Percentiles rank a stretch among this genome's conserved stretches.
These are phyloP conservation scores for Idaea aversata DNA, from an alignment of 2,888 invertebrate genomes.

Conservation along the genomic window DNA sequence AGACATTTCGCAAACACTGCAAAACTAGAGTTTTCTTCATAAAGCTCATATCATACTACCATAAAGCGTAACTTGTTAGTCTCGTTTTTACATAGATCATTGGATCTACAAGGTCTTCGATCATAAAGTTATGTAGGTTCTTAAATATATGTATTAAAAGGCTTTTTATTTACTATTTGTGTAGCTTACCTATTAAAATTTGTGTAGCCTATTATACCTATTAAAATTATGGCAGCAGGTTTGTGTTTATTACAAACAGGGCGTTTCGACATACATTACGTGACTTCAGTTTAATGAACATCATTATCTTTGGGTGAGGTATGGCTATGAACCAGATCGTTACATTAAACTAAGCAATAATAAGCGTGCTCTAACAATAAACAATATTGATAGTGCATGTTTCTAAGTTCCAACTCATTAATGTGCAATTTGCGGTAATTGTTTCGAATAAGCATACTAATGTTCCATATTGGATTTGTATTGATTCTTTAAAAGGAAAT, in stretches of 20 bases:
- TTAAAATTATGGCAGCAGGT: constrained; percentile 36
- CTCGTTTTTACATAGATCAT: constrained; percentile 29
- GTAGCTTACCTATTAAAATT: constrained; percentile 35
- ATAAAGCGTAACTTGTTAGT: constrained; percentile 22
- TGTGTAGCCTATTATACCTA: too few species aligned
- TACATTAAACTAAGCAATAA: background rate
- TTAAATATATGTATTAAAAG: constrained; percentile 16
- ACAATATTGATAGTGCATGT: background rate
- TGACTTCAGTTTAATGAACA: constrained; percentile 35
- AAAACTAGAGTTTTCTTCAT: background rate
- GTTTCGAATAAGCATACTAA: too few species aligned
- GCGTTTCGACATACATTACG: constrained; percentile 45
- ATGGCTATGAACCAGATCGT: constrained; percentile 31
- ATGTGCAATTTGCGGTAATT: constrained; percentile 4
- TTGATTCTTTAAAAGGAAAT: background rate
- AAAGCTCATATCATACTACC: constrained; percentile 14
- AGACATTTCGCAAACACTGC: constrained; percentile 22
- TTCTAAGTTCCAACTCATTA: background rate
- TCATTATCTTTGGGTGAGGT: constrained; percentile 34
- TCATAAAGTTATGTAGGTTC: constrained; percentile 12
- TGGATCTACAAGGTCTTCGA: constrained; percentile 26
- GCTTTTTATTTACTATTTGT: constrained; percentile 19
- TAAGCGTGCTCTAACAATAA: too few species aligned
- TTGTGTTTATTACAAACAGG: constrained; percentile 42
- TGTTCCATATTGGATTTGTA: too few species aligned